A percentile compares a stretch with the other conserved stretches of the same genome.
Evolutionary conservation across 1,140 invertebrate species (phyloP).

Genomic region (Pachypeltis micranthus): DNA sequence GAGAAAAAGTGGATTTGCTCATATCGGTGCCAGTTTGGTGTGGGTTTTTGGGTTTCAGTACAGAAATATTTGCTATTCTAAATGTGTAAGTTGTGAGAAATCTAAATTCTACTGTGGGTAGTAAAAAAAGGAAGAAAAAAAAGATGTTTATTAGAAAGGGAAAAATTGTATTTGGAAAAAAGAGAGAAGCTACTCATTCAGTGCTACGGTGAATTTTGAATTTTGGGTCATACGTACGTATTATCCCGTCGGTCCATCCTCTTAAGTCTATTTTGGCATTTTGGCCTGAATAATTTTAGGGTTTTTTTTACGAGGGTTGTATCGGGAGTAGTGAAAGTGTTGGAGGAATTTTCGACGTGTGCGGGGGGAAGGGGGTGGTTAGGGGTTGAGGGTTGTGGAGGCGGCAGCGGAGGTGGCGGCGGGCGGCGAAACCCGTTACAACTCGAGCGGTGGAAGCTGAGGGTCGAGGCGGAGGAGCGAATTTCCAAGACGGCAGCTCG

Average conservation of each 20-base stretch:
- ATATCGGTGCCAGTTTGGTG: too few relatives aligned
- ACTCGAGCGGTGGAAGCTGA: not conserved
- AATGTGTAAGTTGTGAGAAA: too few relatives aligned
- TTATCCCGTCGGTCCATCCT: constrained; percentile 2
- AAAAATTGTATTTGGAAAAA: constrained; percentile 3
- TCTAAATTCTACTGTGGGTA: too few relatives aligned
- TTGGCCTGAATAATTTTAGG: not conserved
- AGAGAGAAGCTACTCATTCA: not conserved
- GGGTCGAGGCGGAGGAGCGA: not conserved
- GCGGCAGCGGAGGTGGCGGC: not conserved
- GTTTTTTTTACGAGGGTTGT: too few relatives aligned
- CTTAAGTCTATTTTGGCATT: not conserved
- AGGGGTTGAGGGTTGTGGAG: too few relatives aligned
- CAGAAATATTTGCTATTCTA: too few relatives aligned
- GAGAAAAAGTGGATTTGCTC: too few relatives aligned
- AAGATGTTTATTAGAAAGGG: not conserved
- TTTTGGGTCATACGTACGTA: not conserved
- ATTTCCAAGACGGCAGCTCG: too few relatives aligned
- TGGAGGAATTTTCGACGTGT: too few relatives aligned
- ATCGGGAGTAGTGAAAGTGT: not conserved
- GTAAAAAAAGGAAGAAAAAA: not conserved
- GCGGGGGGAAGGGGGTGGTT: too few relatives aligned
- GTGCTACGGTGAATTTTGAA: constrained; percentile 1
- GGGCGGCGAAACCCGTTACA: not conserved
- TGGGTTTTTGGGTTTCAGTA: too few relatives aligned